Conservation (phyloP, 2,888 invertebrate species). For the Pollenia labialis region DNA sequence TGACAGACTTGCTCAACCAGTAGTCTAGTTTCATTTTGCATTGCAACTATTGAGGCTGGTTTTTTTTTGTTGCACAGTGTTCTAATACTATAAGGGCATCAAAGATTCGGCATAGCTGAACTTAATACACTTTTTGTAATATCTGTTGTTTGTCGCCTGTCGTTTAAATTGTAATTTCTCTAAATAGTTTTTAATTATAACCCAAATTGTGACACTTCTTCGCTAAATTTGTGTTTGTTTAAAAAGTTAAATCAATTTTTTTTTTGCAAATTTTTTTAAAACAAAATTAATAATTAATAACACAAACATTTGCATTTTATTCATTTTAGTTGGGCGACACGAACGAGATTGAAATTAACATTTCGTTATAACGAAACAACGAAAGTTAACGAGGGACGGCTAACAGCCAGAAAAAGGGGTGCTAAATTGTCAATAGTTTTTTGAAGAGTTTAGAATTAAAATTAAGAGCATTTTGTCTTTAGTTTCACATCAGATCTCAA, state of each 20-base stretch:
- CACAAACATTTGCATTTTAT: slow-evolving; percentile 35
- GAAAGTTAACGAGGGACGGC: not conserved
- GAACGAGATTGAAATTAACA: slow-evolving; percentile 19
- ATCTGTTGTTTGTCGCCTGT: too few species aligned
- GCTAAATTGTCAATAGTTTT: slow-evolving; percentile 22
- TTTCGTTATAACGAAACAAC: slow-evolving; percentile 22
- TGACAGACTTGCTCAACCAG: too few species aligned
- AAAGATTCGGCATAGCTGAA: too few species aligned
- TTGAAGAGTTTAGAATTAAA: slow-evolving; percentile 27
- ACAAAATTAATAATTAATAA: slow-evolving; percentile 58
- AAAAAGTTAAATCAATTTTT: slow-evolving; percentile 42
- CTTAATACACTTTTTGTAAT: too few species aligned
- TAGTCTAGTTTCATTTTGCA: too few species aligned
- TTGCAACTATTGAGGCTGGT: too few species aligned
- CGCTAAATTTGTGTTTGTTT: slow-evolving; percentile 37
- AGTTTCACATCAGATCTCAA: slow-evolving; percentile 64
- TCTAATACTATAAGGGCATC: too few species aligned
- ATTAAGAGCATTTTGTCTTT: slow-evolving; percentile 33
- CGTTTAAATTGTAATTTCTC: too few species aligned
- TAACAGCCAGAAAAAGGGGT: slow-evolving; percentile 14
- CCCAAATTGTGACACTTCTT: slow-evolving; percentile 27
- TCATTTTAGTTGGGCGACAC: slow-evolving; percentile 18
- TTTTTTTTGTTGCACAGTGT: too few species aligned
- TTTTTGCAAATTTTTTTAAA: slow-evolving; percentile 59
- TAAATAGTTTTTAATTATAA: not conserved